Base-by-base conservation (phyloP, 2,888 invertebrate genomes). In the Oxytorus armatus region DNA sequence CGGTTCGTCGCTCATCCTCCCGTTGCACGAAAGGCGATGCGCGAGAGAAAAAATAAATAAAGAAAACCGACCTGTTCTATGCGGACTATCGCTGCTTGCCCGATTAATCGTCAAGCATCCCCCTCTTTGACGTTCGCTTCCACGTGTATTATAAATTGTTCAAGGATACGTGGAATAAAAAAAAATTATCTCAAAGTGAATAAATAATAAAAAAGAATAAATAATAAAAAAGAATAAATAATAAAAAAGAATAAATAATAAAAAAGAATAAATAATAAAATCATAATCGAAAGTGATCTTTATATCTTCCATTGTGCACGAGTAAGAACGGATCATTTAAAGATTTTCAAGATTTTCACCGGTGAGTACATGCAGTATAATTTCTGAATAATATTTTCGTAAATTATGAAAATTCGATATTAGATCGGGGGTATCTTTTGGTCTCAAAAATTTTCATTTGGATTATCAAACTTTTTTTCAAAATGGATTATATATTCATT, bases 1-100 rank as follows among this genome's bases (percentile, higher is more conserved):
- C 70, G 65, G 63, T 49, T 72, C 57, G 23, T 16, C 77, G 77
- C 47, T 57, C 70, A 70, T 49, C 63, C 63, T 18, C 55, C 63
- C n/a, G 44, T 42, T 49, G 10, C 49, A 23, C 51, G 10, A n/a
- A 70, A 36, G 49, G 8, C n/a, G 57, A 49, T 53, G 2, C 23
- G 59, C 49, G 25, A 16, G 61, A 61, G 25, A 61, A 68, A 73
- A 44, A 36, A 16, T 36, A 39, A 53, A 63, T 33, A 7, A 11
- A 23, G 68, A 75, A 59, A 49, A 68, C 10, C 36, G 23, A 51
- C 42, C 42, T 21, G 73, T 55, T 44, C 57, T 14, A 36, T 65
- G 16, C 55, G 51, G 68, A 76, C 29, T 33, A 61, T 47, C 53
- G 51, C 33, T 72, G 16, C 36, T 39, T 59, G 68, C 25, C 68